Conservation (phyloP, 2,113 vertebrate species). For the Amphiprion ocellaris region DNA sequence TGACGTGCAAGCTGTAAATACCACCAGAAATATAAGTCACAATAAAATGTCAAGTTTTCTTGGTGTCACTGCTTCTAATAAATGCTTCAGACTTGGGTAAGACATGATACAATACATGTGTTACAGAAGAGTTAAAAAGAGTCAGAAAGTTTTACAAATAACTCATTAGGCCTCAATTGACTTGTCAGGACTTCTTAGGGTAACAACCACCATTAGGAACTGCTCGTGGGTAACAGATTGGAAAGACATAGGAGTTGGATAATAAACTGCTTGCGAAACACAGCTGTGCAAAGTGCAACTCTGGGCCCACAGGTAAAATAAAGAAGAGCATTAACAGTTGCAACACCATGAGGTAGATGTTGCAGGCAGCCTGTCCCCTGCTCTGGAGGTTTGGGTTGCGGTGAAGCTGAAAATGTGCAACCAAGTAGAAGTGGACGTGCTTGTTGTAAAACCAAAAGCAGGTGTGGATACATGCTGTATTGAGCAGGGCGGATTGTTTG, state of each 20-base stretch:
- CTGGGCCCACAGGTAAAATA: neutral
- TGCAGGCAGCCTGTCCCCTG: neutral
- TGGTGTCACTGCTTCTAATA: neutral
- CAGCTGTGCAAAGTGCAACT: slow-evolving; percentile 33
- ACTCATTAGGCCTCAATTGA: neutral
- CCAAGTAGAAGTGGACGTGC: too few species aligned
- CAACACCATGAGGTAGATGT: neutral
- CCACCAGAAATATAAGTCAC: slow-evolving; percentile 31
- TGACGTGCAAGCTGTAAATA: slow-evolving; percentile 13
- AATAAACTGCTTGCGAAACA: slow-evolving; percentile 23
- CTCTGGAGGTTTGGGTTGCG: too few species aligned
- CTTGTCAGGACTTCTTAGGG: neutral
- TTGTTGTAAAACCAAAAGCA: too few species aligned
- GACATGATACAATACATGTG: too few species aligned
- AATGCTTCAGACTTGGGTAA: neutral
- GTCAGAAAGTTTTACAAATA: too few species aligned
- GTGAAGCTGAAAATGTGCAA: neutral
- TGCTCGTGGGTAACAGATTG: neutral
- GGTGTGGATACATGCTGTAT: too few species aligned
- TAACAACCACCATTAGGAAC: neutral
- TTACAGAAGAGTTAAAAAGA: too few species aligned
- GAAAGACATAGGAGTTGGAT: neutral
- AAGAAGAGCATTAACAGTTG: neutral
- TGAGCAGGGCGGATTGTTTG: too few species aligned
- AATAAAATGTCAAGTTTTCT: slow-evolving; percentile 32